Evolutionary conservation across 2,888 invertebrate species (phyloP).

Genomic region (Mesochorus sp.): DNA sequence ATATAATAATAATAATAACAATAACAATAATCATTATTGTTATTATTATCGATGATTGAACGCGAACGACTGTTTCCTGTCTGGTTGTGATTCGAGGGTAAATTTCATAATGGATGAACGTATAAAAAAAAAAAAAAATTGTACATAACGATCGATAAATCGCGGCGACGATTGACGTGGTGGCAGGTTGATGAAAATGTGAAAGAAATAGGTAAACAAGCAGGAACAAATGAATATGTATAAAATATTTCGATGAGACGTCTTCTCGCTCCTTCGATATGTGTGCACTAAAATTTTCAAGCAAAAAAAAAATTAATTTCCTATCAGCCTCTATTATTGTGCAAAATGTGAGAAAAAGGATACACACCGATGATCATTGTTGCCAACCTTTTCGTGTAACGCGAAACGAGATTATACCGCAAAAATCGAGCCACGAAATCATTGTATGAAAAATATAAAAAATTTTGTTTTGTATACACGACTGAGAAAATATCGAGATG

Average conservation of each 20-base stretch:
- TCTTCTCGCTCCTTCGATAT: neutral
- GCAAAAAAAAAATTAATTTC: too few species aligned
- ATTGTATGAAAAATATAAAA: constrained; percentile 52
- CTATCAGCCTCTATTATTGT: too few species aligned
- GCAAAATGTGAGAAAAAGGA: too few species aligned
- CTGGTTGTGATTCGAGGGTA: constrained; percentile 57
- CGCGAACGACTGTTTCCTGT: constrained; percentile 58
- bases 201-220: too few species aligned
- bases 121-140: constrained; percentile 26
- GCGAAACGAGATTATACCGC: neutral
- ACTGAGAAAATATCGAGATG: constrained; percentile 33
- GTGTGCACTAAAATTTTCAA: too few species aligned
- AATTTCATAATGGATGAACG: constrained; percentile 52
- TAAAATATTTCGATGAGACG: too few species aligned
- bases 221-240: too few species aligned
- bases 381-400: neutral
- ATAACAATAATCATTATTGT: constrained; percentile 25
- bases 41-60: constrained; percentile 67
- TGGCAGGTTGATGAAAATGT: constrained; percentile 49
- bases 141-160: neutral
- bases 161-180: constrained; percentile 48
- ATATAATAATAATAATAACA: constrained; percentile 64
- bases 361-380: neutral
- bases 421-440: constrained; percentile 11
- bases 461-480: constrained; percentile 17